Evolutionary conservation across 2,797 vertebrate genomes (phyloP).

Genomic region (Microctenopoma stevenorrisi): DNA sequence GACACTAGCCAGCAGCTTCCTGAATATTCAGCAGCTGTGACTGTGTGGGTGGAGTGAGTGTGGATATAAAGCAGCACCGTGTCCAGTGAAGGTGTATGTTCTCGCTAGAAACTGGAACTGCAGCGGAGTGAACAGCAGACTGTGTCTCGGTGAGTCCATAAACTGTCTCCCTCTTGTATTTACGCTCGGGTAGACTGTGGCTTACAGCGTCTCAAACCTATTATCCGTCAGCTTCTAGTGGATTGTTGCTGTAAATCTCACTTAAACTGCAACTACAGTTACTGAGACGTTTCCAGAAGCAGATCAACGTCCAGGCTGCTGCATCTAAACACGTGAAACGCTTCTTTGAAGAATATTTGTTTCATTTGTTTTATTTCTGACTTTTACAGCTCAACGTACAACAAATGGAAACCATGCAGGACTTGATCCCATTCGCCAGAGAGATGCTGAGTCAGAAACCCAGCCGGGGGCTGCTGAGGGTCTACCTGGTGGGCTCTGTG

Average conservation of each 20-base stretch:
- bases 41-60: constrained; percentile 43
- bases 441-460: constrained; percentile 87
- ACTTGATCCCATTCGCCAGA: constrained; percentile 87
- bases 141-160: constrained; percentile 33
- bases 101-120: constrained; percentile 19
- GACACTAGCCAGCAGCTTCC: background rate
- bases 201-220: background rate
- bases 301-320: too few species aligned
- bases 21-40: constrained; percentile 59
- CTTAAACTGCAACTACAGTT: background rate
- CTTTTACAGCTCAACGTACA: background rate
- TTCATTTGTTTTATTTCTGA: background rate
- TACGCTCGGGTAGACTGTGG: background rate
- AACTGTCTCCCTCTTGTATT: background rate
- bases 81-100: constrained; percentile 6
- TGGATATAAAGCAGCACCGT: constrained; percentile 39
- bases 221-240: background rate
- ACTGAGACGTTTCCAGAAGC: background rate
- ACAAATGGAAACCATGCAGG: constrained; percentile 85
- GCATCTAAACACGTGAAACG: too few species aligned
- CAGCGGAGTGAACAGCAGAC: background rate
- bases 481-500: constrained; percentile 89
- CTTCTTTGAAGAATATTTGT: background rate
- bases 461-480: constrained; percentile 83
- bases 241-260: too few species aligned